A percentile compares a stretch with the other conserved stretches of the same genome.
Evolutionary conservation across 2,113 vertebrate genomes (phyloP).

Genomic region (Syngnathus scovelli): DNA sequence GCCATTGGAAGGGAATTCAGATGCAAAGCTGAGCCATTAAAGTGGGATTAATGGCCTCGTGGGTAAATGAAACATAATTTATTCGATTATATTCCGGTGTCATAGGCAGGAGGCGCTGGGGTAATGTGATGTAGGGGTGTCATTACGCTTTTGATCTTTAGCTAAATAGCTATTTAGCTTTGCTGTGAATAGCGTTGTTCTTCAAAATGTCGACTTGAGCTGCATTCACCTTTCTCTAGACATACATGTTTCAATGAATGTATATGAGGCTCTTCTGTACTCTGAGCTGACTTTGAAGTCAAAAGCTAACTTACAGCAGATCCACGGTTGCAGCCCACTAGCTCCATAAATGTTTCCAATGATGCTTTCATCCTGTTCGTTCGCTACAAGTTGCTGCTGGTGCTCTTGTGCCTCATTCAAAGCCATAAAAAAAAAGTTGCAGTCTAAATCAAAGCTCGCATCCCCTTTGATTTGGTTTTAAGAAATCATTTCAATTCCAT

Average conservation of each 20-base stretch:
- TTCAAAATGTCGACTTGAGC: background rate
- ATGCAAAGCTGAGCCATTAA: conserved; percentile 49
- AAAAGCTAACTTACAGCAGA: background rate
- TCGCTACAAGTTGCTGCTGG: background rate
- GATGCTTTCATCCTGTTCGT: background rate
- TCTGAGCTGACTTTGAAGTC: background rate
- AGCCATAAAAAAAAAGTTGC: background rate
- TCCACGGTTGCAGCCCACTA: background rate
- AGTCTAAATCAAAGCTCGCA: conserved; percentile 15
- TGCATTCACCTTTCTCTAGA: too few species aligned
- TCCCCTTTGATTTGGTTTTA: conserved; percentile 4
- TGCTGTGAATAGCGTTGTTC: conserved; percentile 11
- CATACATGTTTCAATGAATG: too few species aligned
- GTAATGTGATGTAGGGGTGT: conserved; percentile 36
- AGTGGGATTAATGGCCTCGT: conserved; percentile 51
- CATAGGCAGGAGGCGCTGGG: conserved; percentile 35
- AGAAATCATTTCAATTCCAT: conserved; percentile 14
- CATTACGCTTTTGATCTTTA: conserved; percentile 44
- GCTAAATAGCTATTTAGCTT: conserved; percentile 35
- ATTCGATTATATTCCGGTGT: conserved; percentile 50
- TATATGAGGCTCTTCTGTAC: background rate
- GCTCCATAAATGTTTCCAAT: background rate
- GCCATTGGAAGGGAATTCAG: conserved; percentile 36
- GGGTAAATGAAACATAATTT: conserved; percentile 48
- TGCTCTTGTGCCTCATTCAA: conserved; percentile 10